Evolutionary conservation across 1,140 invertebrate genomes (phyloP).

Genomic region (Prorops nasuta): DNA sequence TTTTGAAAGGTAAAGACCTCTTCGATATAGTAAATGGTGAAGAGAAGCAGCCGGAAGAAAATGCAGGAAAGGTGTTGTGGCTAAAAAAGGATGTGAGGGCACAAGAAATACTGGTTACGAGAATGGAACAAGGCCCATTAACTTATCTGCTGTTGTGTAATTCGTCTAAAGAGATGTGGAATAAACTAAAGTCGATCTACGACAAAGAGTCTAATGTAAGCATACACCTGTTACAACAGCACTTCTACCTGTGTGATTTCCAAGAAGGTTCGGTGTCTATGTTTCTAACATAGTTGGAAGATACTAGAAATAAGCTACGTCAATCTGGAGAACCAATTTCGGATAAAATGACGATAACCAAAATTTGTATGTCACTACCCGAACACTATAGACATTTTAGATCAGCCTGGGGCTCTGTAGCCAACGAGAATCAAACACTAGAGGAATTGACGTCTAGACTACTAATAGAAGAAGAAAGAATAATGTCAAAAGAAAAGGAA

Average conservation of each 20-base stretch:
- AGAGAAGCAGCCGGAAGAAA: conserved; percentile 3
- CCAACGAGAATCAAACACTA: conserved; percentile 24
- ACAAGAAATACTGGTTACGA: no score
- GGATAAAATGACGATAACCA: conserved; percentile 33
- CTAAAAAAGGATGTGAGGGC: conserved; percentile 25
- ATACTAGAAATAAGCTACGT: conserved; percentile 24
- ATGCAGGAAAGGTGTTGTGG: conserved; percentile 23
- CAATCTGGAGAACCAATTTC: conserved; percentile 25
- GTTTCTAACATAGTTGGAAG: conserved; percentile 35
- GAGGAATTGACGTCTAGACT: conserved; percentile 34
- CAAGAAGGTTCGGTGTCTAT: conserved; percentile 20
- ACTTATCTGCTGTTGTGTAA: conserved; percentile 33
- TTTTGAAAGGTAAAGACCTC: conserved; percentile 6
- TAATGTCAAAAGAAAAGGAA: conserved; percentile 6
- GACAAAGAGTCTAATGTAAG: conserved; percentile 34
- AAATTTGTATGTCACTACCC: conserved; percentile 34
- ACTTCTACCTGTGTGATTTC: conserved; percentile 30
- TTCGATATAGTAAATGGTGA: conserved; percentile 10
- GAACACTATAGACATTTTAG: conserved; percentile 31
- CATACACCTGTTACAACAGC: conserved; percentile 30
- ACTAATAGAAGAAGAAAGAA: conserved; percentile 24
- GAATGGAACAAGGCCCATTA: conserved; percentile 24
- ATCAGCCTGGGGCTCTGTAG: conserved; percentile 41
- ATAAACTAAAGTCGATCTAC: conserved; percentile 33
- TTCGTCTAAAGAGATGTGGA: conserved; percentile 36